phyloP scores from a whole-genome alignment of 2,113 vertebrate species.

The Acinonyx jubatus region DNA sequence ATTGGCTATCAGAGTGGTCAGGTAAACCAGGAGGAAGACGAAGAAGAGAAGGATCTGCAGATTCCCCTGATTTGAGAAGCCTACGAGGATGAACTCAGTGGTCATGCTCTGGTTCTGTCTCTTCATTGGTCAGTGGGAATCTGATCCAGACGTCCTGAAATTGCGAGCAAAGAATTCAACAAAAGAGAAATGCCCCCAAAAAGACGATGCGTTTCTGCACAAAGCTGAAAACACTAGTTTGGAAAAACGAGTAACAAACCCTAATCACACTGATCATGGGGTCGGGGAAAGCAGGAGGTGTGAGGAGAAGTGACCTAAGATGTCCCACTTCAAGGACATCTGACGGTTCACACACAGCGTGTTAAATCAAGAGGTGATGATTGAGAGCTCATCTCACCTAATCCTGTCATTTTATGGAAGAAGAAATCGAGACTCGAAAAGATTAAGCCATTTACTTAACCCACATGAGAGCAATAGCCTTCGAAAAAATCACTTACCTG shows the following conservation, averaged over 20 bases:
- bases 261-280: accelerated
- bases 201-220: not conserved
- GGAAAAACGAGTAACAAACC: not conserved
- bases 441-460: not conserved
- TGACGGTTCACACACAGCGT: not conserved
- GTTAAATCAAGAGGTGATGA: not conserved
- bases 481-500: not conserved
- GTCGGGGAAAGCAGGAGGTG: not conserved
- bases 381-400: not conserved
- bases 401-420: not conserved
- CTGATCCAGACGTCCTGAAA: not conserved
- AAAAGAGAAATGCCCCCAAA: not conserved
- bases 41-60: slow-evolving; percentile 61
- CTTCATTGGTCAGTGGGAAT: not conserved
- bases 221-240: not conserved
- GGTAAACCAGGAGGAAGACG: slow-evolving; percentile 45
- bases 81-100: slow-evolving; percentile 40
- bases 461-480: not conserved
- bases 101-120: slow-evolving; percentile 37
- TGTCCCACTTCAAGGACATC: not conserved
- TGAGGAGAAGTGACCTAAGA: not conserved
- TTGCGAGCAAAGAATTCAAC: not conserved
- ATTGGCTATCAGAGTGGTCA: slow-evolving; percentile 42
- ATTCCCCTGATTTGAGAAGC: slow-evolving; percentile 57
- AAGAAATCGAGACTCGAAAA: not conserved